These are phyloP conservation scores for Columba janthina DNA, from an alignment of 2,113 vertebrate genomes.

Conservation along the genomic window DNA sequence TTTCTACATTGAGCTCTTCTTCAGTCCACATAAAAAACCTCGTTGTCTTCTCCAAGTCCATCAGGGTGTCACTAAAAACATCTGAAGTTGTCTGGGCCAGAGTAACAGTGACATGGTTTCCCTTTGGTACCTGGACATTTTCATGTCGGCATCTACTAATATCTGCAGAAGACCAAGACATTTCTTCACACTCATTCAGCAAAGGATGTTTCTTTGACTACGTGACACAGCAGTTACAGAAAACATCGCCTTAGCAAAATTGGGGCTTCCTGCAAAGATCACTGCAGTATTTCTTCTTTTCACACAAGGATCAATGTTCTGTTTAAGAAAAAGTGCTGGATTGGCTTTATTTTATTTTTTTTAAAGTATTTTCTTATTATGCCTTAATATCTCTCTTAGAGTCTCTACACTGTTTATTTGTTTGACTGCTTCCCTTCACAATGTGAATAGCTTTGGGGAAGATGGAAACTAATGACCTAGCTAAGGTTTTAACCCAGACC, in stretches of 20 bases:
- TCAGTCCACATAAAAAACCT: neutral
- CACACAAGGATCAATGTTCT: slow-evolving; percentile 16
- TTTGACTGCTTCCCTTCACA: slow-evolving; percentile 60
- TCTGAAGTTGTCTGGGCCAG: neutral
- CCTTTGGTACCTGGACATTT: slow-evolving; percentile 6
- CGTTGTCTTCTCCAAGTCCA: neutral
- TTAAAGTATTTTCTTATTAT: slow-evolving; percentile 38
- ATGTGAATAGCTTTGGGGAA: slow-evolving; percentile 69
- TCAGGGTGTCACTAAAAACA: neutral
- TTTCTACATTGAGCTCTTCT: neutral
- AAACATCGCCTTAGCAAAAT: neutral
- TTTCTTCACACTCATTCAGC: slow-evolving; percentile 23
- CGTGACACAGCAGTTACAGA: neutral
- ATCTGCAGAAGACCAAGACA: neutral
- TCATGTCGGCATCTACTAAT: slow-evolving; percentile 1
- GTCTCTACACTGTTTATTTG: slow-evolving; percentile 60
- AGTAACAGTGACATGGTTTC: neutral
- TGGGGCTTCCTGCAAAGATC: neutral
- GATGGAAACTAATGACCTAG: slow-evolving; percentile 72
- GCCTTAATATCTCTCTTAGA: slow-evolving; percentile 41
- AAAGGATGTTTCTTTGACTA: slow-evolving; percentile 6
- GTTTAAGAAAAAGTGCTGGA: neutral
- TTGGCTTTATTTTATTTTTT: slow-evolving; percentile 23
- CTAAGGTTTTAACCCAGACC: slow-evolving; percentile 65
- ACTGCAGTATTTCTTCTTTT: neutral